Evolutionary conservation across 2,888 invertebrate species (phyloP).

Genomic region (Cerastis leucographa): DNA sequence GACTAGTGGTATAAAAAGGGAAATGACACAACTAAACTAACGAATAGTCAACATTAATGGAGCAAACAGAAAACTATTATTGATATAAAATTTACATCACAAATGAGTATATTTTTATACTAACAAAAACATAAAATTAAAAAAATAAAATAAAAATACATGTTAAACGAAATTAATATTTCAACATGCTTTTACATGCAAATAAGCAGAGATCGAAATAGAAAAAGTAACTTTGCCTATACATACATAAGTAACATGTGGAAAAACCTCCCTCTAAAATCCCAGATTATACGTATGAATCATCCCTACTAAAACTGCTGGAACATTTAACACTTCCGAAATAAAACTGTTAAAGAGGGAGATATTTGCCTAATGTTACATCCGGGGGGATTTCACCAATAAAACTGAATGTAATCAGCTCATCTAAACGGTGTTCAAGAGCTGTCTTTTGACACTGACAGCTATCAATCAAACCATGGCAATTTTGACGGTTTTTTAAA

Average conservation of each 20-base stretch:
- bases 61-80: slow-evolving; percentile 37
- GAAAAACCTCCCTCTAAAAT: background rate
- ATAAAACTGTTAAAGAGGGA: background rate
- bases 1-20: slow-evolving; percentile 39
- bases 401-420: background rate
- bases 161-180: slow-evolving; percentile 36
- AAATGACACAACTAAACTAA: slow-evolving; percentile 37
- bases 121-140: background rate
- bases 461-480: background rate
- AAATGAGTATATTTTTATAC: slow-evolving; percentile 1
- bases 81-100: background rate
- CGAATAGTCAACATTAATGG: slow-evolving; percentile 59
- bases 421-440: background rate
- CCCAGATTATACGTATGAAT: background rate
- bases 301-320: too few species aligned
- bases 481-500: background rate
- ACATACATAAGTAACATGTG: background rate
- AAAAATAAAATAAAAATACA: slow-evolving; percentile 6
- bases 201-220: background rate
- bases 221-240: background rate
- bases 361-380: background rate
- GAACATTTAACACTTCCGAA: background rate
- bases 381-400: background rate
- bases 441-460: background rate
- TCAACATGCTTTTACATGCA: slow-evolving; percentile 60